phyloP scores from a whole-genome alignment of 2,888 invertebrate genomes.

The Geophilus truncorum region DNA sequence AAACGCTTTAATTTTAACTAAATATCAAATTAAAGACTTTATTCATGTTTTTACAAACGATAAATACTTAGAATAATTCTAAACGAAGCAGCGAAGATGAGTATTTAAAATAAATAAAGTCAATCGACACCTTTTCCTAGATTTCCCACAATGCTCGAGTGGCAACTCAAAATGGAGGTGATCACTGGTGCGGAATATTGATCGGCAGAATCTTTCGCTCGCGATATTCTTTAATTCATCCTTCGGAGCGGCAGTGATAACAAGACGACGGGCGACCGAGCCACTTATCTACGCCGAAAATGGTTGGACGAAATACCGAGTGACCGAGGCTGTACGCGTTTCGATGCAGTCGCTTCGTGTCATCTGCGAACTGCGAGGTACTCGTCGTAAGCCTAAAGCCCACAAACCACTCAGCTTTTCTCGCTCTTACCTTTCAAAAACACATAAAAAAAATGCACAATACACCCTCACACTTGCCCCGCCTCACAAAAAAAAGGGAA shows the following conservation, averaged over 20 bases:
- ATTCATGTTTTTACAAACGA: too few relatives aligned
- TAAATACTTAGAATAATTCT: too few relatives aligned
- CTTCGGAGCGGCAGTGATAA: not conserved
- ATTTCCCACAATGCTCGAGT: not conserved
- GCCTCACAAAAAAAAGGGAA: not conserved
- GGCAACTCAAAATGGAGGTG: slow-evolving; percentile 1
- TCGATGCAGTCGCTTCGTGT: not conserved
- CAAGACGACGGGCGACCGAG: not conserved
- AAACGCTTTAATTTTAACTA: not conserved
- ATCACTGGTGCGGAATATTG: slow-evolving; percentile 11
- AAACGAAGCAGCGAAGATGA: too few relatives aligned
- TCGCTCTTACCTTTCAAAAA: too few relatives aligned
- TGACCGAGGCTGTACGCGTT: not conserved
- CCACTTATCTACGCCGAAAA: not conserved
- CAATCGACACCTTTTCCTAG: not conserved
- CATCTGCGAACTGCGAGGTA: not conserved
- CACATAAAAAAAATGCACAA: too few relatives aligned
- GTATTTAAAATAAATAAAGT: too few relatives aligned
- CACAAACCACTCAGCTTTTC: not conserved
- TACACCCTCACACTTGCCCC: not conserved
- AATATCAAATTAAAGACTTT: too few relatives aligned
- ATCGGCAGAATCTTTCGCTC: not conserved
- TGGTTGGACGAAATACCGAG: not conserved
- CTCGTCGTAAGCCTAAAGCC: not conserved
- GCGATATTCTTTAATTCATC: not conserved